Evolutionary conservation across 2,113 vertebrate genomes (phyloP), one percentile per base, ranked within the genome.

Genomic region (Phrynosoma platyrhinos): DNA sequence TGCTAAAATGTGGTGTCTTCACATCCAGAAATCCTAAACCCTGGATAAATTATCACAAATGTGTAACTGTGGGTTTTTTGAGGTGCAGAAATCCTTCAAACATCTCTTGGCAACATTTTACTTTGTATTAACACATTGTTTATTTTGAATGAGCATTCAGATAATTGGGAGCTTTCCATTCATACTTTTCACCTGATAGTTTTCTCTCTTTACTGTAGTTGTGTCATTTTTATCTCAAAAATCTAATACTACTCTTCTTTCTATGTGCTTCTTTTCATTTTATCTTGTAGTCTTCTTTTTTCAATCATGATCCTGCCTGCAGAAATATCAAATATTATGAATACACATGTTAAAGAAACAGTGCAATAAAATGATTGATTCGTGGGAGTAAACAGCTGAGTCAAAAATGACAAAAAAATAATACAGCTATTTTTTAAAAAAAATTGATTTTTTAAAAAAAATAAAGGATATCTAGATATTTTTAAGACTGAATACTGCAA

Each of bases 261-360:
- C 18, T 16, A 7, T 3, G 13, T 58, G 25, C 53, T 12, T 66
- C 25, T 75, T 32, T 71, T 16, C 18, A 7, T 14, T 18, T 40
- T 27, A 47, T 3, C 47, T 47, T 47, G 4, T 47, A 47, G 30
- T 42, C 30, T 76, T 1, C n/a, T 36, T 76, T 52, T 32, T 78
- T 12, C 5, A 77, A 1, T 47, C 69, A 1, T 2, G 52, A 76
- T 25, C 5, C n/a, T 87, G 0, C 55, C 55, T 58, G 0, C 30
- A 20, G 0, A 36, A 82, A 9, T 32, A 20, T 1, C 71, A 27
- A 18, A 62, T 10, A 25, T 0, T 20, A 0, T 69, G 30, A 71
- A 47, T 18, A 42, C 1, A 79, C 2, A 58, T 32, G 0, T 0
- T 0, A 0, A 0, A 62, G 2, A 0, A 52, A 10, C 36, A 20